Evolutionary conservation across 2,888 invertebrate species (phyloP).

Genomic region (Chloroclysta siterata): DNA sequence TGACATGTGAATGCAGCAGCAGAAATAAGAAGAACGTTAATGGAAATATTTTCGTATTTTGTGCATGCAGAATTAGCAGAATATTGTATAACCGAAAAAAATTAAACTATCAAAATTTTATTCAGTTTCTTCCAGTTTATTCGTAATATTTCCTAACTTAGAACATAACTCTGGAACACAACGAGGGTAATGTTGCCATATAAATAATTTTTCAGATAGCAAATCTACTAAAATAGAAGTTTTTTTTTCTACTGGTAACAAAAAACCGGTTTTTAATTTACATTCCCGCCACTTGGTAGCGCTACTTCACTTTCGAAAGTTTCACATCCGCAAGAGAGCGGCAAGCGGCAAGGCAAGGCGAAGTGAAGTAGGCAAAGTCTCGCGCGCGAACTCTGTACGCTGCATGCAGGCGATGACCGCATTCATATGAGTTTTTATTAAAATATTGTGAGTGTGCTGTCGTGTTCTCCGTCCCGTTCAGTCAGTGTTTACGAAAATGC

Average conservation of each 20-base stretch:
- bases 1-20: too few species aligned
- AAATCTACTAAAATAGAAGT: not conserved
- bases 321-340: conserved; percentile 85
- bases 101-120: too few species aligned
- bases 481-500: conserved; percentile 83
- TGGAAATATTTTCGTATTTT: too few species aligned
- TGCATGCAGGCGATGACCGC: conserved; percentile 84
- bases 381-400: conserved; percentile 82
- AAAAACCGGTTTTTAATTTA: conserved; percentile 75
- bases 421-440: conserved; percentile 80
- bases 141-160: too few species aligned
- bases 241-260: conserved; percentile 52
- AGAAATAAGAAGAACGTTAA: too few species aligned
- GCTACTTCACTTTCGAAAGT: conserved; percentile 81
- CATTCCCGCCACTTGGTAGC: conserved; percentile 83
- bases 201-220: not conserved
- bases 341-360: conserved; percentile 74
- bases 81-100: too few species aligned
- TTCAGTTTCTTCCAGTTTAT: too few species aligned
- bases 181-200: not conserved
- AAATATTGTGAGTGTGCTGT: conserved; percentile 79
- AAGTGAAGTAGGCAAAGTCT: conserved; percentile 75
- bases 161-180: conserved; percentile 3
- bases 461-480: conserved; percentile 77
- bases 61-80: too few species aligned